Percentiles rank a stretch among this genome's conserved stretches.
These are phyloP conservation scores for Diplodus sargus DNA, from an alignment of 2,797 vertebrate genomes.

Conservation along the genomic window DNA sequence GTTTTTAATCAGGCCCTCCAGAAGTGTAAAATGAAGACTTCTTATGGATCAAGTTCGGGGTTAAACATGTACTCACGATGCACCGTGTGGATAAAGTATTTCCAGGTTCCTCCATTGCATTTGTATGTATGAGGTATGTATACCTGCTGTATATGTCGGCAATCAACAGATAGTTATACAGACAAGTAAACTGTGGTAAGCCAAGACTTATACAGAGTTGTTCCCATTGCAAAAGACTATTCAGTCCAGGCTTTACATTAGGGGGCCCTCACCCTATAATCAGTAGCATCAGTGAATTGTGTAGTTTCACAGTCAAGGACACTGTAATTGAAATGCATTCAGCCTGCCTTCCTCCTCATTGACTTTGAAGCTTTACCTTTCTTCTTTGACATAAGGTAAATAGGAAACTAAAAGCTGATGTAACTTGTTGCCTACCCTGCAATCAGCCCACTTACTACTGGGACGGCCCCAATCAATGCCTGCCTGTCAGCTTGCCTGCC, in stretches of 20 bases:
- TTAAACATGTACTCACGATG: constrained; percentile 37
- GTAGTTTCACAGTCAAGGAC: constrained; percentile 79
- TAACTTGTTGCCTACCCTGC: constrained; percentile 70
- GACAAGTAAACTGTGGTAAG: constrained; percentile 58
- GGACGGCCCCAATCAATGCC: constrained; percentile 79
- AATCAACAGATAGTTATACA: constrained; percentile 72
- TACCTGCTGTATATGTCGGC: constrained; percentile 64
- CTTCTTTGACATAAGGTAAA: constrained; percentile 72
- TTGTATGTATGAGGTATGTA: constrained; percentile 41
- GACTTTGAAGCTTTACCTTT: constrained; percentile 73
- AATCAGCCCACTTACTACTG: constrained; percentile 79
- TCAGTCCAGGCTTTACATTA: constrained; percentile 64
- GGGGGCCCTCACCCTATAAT: constrained; percentile 69
- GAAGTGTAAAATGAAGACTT: constrained; percentile 55
- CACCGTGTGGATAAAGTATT: constrained; percentile 29
- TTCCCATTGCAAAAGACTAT: constrained; percentile 57
- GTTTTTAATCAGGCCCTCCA: constrained; percentile 55
- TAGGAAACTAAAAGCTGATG: constrained; percentile 80
- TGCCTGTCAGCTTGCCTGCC: constrained; percentile 63
- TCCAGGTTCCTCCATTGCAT: constrained; percentile 45
- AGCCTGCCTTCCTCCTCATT: constrained; percentile 45
- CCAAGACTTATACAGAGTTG: constrained; percentile 47
- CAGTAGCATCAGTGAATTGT: constrained; percentile 77
- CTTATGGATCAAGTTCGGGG: constrained; percentile 51
- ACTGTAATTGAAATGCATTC: constrained; percentile 70